Evolutionary conservation across 2,113 vertebrate species (phyloP).

Genomic region (Tupaia chinensis): DNA sequence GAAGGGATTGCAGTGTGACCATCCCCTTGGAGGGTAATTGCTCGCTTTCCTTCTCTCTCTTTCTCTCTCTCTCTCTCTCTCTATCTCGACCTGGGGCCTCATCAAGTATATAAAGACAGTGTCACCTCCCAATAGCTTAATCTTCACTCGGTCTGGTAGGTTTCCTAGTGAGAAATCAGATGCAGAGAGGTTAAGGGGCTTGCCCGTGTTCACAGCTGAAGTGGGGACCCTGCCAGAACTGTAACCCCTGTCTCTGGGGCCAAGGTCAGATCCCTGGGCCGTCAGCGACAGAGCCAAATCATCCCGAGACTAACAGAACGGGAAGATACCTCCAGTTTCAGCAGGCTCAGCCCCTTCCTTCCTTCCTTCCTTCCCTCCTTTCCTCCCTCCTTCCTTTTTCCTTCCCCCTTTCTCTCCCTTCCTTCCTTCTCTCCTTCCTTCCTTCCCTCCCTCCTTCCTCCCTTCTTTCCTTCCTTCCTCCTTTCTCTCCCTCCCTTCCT

Average conservation of each 20-base stretch:
- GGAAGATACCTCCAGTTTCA: not conserved
- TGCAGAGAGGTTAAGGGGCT: not conserved
- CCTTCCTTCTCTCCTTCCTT: rapidly evolving
- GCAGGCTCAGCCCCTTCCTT: not conserved
- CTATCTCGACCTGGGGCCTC: not conserved
- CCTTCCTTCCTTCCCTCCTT: no score
- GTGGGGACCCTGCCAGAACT: not conserved
- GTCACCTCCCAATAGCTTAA: not conserved
- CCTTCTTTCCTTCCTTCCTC: no score
- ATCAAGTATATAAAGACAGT: not conserved
- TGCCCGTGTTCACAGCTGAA: not conserved
- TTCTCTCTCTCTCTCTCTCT: no score
- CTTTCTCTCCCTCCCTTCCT: no score
- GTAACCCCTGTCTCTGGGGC: not conserved
- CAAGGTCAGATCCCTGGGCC: not conserved
- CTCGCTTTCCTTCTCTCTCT: no score
- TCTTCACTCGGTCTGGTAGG: no score
- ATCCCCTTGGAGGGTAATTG: no score
- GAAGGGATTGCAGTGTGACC: no score
- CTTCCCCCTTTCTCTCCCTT: no score
- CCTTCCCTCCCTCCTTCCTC: no score
- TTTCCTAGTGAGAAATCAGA: no score
- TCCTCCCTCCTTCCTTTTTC: no score
- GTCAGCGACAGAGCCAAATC: not conserved
- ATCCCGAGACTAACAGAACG: not conserved